Percentiles rank a stretch among this genome's conserved stretches.
Evolutionary conservation across 2,797 vertebrate genomes (phyloP).

Genomic region (Syndactyla subalaris): DNA sequence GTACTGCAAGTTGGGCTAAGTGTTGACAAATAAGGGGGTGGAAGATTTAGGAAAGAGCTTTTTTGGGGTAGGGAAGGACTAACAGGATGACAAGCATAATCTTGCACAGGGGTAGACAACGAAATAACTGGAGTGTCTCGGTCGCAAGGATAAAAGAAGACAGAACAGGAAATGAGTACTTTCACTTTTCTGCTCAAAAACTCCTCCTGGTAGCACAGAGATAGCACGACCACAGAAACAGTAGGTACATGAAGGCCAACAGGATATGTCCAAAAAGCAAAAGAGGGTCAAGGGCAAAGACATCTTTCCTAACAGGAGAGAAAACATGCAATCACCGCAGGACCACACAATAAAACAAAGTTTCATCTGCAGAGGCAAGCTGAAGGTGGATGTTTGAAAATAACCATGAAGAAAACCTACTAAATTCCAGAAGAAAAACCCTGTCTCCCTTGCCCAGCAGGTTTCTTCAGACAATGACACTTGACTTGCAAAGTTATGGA

Average conservation of each 20-base stretch:
- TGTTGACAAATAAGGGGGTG: background rate
- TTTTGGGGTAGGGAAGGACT: background rate
- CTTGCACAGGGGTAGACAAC: background rate
- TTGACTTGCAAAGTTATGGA: background rate
- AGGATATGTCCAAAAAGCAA: background rate
- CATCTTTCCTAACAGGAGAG: background rate
- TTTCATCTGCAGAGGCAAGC: background rate
- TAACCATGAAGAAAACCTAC: background rate
- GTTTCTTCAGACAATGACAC: background rate
- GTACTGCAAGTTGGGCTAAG: background rate
- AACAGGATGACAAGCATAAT: background rate
- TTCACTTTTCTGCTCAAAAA: background rate
- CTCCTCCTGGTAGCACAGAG: background rate
- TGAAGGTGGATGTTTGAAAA: background rate
- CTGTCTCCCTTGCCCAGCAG: background rate
- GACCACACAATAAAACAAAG: background rate
- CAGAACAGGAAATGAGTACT: background rate
- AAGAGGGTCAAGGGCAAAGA: background rate
- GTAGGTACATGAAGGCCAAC: background rate
- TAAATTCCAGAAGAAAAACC: background rate
- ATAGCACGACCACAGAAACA: background rate
- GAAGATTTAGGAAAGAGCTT: background rate
- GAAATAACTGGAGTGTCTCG: background rate
- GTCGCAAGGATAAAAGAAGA: background rate
- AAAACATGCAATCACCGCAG: background rate